Evolutionary conservation across 2,113 vertebrate genomes (phyloP), one percentile per base, ranked within the genome.

Genomic region (Elaphurus davidianus): DNA sequence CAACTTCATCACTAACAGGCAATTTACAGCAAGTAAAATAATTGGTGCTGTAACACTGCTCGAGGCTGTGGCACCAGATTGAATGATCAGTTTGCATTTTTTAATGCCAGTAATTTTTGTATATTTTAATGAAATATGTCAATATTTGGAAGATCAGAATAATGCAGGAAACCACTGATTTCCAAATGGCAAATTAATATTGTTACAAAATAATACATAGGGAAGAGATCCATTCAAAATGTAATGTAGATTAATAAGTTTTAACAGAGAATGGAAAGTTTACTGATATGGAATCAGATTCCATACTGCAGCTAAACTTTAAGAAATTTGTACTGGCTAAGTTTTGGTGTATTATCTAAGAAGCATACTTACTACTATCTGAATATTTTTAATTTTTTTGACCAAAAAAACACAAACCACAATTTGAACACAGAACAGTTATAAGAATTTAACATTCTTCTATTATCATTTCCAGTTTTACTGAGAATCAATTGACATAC

Each of bases 1-100:
- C 64, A 98, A 97, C 62, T 97, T 98, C 78, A 98, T 98, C 11
- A 98, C 98, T 95, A 98, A 99, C 50, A 99, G 96, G 97, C 99
- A 99, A 86, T 76, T 74, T 74, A 47, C 23, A 59, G 40, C 1
- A 0, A 13, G 54, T 27, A 93, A 87, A 64, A 67, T 15, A 87
- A 43, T 30, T 55, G n/a, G 10, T 82, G 62, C 8, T 81, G 15
- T 43, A 45, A 16, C 55, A 52, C 28, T 23, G 7, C 19, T 91
- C 47, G 19, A 54, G 13, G 21, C 6, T 28, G 21, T 16, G 3
- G 11, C 57, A 93, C 1, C 1, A 83, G 25, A 60, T 0, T 60
- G 33, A 83, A 60, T 15, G 16, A 71, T 55, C 19, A 21, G 25
- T 81, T 47, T 82, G 10, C 11, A 3, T 86, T 45, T 27, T 27